Evolutionary conservation across 37 sponge, comb jelly and placozoan genomes (phyloP), one percentile per base, ranked within the genome.

Genomic region (Mnemiopsis leidyi): DNA sequence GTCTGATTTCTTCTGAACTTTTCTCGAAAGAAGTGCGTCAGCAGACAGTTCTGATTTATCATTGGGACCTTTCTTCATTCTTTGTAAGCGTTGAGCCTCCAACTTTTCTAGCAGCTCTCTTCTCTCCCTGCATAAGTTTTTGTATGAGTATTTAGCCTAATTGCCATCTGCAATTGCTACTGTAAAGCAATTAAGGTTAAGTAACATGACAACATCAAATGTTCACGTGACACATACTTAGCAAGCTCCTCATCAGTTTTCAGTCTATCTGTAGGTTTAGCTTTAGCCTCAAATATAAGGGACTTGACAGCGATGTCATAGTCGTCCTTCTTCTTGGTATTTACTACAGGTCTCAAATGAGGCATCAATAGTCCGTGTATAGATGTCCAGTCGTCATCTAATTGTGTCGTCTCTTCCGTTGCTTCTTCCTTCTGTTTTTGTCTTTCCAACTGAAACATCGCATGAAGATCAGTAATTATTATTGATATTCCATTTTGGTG

Each of bases 231-330:
- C n/a, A n/a, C 95, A 24, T 95, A 94, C 69, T 34, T 82, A 0
- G 94, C 95, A 36, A 95, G 33, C 69, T 97, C 97, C 35, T 95
- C 96, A 68, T 96, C 94, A 82, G 93, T 95, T 39, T 97, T 96
- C 85, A 97, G 36, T 13, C 97, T 71, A 40, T 95, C 94, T 18
- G 94, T 94, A 32, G 97, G 93, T 93, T 95, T 28, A 29, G 94
- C 96, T 67, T 94, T 94, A 34, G 94, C 85, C 38, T 96, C 95
- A 76, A 94, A 96, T n/a, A 93, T 92, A 36, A 97, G 93, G 79
- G 95, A 95, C 35, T 92, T 93, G 68, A 97, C 94, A 24, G 83
- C 68, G 34, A 33, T 93, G 93, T 97, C 97, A 93, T 96, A 97
- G 67, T 94, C 94, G 77, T 94, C 95, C 36, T 38, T 33, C 29